Conservation (phyloP, 1,140 invertebrate species). For the Apis dorsata region DNA sequence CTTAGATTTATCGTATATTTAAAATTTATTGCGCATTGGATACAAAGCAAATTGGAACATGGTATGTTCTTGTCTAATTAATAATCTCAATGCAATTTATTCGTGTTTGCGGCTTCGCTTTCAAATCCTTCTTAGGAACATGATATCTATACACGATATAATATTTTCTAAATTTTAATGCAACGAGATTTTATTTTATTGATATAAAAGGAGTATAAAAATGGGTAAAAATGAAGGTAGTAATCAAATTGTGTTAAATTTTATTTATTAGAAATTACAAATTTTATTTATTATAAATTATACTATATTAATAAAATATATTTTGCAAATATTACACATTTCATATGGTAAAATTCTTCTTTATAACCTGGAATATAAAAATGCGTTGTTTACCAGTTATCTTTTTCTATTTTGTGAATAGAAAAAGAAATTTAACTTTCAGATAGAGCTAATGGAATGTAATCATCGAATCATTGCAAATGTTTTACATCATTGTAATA, state of each 20-base stretch:
- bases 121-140: constrained; percentile 16
- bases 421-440: constrained; percentile 48
- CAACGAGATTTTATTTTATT: too few relatives aligned
- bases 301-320: background rate
- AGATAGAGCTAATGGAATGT: constrained; percentile 75
- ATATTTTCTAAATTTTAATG: constrained; percentile 40
- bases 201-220: background rate
- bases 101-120: constrained; percentile 25
- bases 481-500: constrained; percentile 1
- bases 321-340: too few relatives aligned
- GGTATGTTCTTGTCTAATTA: constrained; percentile 51
- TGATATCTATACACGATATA: constrained; percentile 6
- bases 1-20: background rate
- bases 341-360: background rate
- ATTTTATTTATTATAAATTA: background rate
- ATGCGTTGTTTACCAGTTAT: background rate
- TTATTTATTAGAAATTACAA: constrained; percentile 14
- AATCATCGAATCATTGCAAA: constrained; percentile 45
- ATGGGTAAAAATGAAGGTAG: too few relatives aligned
- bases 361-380: background rate
- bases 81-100: constrained; percentile 35
- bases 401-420: background rate
- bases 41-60: constrained; percentile 13
- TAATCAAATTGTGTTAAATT: background rate
- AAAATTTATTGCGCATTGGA: background rate